phyloP scores from a whole-genome alignment of 2,888 invertebrate species.

The Erebia ligea region DNA sequence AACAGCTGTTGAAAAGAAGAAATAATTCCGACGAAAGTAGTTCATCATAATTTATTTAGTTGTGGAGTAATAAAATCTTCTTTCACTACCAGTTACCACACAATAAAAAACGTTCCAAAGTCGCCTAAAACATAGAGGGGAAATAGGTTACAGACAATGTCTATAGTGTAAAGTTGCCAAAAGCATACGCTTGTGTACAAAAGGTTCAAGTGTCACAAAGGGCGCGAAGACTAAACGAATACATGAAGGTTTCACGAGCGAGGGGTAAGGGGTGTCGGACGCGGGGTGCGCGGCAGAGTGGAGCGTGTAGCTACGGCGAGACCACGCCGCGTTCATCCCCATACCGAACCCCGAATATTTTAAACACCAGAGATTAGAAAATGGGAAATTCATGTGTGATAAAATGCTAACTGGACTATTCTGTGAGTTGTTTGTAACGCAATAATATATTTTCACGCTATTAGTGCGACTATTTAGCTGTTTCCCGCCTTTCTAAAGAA shows the following conservation, averaged over 20 bases:
- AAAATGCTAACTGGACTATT: conserved; percentile 62
- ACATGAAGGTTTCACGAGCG: conserved; percentile 60
- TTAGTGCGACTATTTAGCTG: conserved; percentile 54
- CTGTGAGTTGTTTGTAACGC: conserved; percentile 46
- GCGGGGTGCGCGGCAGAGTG: conserved; percentile 60
- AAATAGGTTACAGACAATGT: conserved; percentile 27
- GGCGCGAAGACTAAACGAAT: conserved; percentile 78
- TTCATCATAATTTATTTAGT: too few relatives aligned
- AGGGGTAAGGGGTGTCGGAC: conserved; percentile 49
- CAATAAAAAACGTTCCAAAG: background rate
- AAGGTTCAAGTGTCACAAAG: conserved; percentile 80
- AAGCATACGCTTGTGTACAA: conserved; percentile 70
- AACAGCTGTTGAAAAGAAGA: too few relatives aligned
- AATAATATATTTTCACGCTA: conserved; percentile 48
- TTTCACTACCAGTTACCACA: background rate
- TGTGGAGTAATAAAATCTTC: background rate
- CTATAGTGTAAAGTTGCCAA: conserved; percentile 40
- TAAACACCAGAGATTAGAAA: conserved; percentile 49
- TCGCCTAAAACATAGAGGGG: conserved; percentile 9
- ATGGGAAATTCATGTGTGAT: conserved; percentile 60
- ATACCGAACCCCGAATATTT: conserved; percentile 47
- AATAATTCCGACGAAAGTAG: too few relatives aligned
- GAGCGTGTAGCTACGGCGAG: conserved; percentile 72
- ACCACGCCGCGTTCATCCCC: conserved; percentile 68
- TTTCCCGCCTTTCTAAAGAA: conserved; percentile 45